These are phyloP conservation scores for Stichopus horrens DNA, from an alignment of 53 echinoderm and acorn worm genomes.

Conservation along the genomic window DNA sequence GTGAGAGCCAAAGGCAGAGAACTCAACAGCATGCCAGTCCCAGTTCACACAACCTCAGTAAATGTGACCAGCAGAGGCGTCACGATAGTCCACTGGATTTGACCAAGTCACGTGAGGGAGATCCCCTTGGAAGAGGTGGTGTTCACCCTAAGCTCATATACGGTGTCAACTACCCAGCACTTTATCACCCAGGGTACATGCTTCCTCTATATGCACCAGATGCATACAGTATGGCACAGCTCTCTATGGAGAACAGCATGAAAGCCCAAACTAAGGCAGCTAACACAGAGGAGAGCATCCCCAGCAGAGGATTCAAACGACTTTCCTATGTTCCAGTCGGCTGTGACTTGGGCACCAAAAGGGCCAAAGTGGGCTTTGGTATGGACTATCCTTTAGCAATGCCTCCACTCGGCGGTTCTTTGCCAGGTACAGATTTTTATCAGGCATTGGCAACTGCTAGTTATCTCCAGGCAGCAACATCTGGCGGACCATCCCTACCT, in stretches of 20 bases:
- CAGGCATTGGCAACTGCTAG: constrained; percentile 56
- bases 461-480: constrained; percentile 35
- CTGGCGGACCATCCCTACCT: constrained; percentile 8
- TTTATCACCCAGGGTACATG: constrained; percentile 80
- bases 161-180: constrained; percentile 84
- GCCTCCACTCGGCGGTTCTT: constrained; percentile 29
- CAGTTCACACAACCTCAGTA: not conserved
- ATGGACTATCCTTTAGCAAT: constrained; percentile 70
- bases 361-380: constrained; percentile 55
- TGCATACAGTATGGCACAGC: constrained; percentile 47
- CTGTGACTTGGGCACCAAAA: constrained; percentile 25
- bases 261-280: constrained; percentile 64
- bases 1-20: constrained; percentile 13
- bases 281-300: not conserved
- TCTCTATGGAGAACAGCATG: constrained; percentile 80
- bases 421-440: constrained; percentile 61
- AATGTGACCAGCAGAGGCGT: not conserved
- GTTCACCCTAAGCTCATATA: constrained; percentile 71
- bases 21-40: constrained; percentile 7
- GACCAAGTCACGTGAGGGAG: constrained; percentile 71
- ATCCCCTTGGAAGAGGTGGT: constrained; percentile 22
- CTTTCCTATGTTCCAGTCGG: constrained; percentile 53
- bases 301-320: constrained; percentile 41
- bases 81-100: constrained; percentile 79
- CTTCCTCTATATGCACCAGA: constrained; percentile 67